Evolutionary conservation across 2,888 invertebrate species (phyloP), one percentile per base, ranked within the genome.

Genomic region (Brenthis hecate): DNA sequence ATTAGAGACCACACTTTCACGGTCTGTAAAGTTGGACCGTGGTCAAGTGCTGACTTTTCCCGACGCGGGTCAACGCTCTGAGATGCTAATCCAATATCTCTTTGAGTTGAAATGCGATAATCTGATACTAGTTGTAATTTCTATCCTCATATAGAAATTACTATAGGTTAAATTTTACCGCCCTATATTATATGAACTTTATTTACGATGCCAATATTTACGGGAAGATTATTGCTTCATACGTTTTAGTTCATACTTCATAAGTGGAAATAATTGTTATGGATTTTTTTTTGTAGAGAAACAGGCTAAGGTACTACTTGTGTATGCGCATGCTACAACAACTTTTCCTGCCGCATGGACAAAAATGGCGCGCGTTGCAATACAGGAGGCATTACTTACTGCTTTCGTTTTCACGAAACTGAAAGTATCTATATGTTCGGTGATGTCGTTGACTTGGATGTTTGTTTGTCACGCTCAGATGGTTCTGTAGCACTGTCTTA

Each of bases 371-470:
- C 83, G 80, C 77, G 77, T 82, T 80, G 80, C 80, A 80, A 74
- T 79, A 80, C 80, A 81, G 83, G 85, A 86, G 87, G 87, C 84
- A 43, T 11, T 0, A 83, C 88, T 81, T 86, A 83, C 81, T 73
- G 86, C 90, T 92, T 91, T 92, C 92, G 84, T 86, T 92, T 91
- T 91, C 88, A 85, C 83, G 91, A 92, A 92, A 92, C 88, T 85
- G 91, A 92, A 90, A 92, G 92, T 89, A 85, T 77, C 80, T 82
- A 81, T 87, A 89, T 89, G 92, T 92, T 91, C 88, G 90, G 91
- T 84, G 82, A 82, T 91, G 91, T 91, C 90, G 87, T 89, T 91
- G 91, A 91, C 91, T 91, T 85, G 80, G 76, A 81, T 90, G 91
- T 91, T 91, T 92, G 89, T 91, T 92, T 91, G 91, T 85, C 85